phyloP scores from a whole-genome alignment of 1,140 invertebrate species.

The Anthonomus grandis region DNA sequence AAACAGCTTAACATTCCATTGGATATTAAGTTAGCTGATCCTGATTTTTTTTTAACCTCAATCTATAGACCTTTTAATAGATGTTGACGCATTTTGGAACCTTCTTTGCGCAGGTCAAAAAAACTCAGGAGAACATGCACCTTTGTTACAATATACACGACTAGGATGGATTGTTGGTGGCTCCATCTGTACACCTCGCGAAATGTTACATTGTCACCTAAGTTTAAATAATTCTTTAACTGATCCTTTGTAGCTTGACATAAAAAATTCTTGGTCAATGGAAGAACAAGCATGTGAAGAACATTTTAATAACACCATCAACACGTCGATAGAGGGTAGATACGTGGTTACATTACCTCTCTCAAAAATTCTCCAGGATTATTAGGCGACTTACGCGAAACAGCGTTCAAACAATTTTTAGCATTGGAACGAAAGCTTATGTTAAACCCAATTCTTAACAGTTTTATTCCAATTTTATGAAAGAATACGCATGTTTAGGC shows the following conservation, averaged over 20 bases:
- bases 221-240: background rate
- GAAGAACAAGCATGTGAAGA: conserved; percentile 28
- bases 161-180: conserved; percentile 33
- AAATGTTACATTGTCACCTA: background rate
- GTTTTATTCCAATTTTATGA: conserved; percentile 15
- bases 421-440: conserved; percentile 15
- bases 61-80: no score
- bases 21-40: conserved; percentile 31
- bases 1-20: conserved; percentile 15
- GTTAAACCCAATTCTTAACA: conserved; percentile 12
- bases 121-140: conserved; percentile 7
- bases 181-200: background rate
- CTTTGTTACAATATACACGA: conserved; percentile 27
- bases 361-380: conserved; percentile 15
- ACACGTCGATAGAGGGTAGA: conserved; percentile 7
- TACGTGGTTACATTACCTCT: conserved; percentile 27
- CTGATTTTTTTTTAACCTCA: conserved; percentile 24
- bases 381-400: conserved; percentile 27
- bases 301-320: conserved; percentile 20
- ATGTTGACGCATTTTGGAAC: no score
- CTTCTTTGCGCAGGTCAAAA: no score
- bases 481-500: conserved; percentile 17
- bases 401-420: conserved; percentile 12
- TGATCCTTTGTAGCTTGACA: no score
- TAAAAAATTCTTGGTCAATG: conserved; percentile 2